Evolutionary conservation across 2,797 vertebrate genomes (phyloP).

Genomic region (Micrastur ruficollis): DNA sequence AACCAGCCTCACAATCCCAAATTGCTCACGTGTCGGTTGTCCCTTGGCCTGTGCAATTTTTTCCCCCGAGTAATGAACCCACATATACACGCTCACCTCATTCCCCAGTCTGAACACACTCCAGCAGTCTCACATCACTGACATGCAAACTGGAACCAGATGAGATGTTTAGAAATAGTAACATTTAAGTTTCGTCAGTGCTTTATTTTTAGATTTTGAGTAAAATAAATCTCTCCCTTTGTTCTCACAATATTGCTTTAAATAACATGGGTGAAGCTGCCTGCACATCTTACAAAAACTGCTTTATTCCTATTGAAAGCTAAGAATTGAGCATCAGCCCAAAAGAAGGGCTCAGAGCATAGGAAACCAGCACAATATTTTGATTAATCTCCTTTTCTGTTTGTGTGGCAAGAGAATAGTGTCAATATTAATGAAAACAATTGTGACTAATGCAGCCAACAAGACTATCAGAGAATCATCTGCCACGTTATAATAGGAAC

Average conservation of each 20-base stretch:
- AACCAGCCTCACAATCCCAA: neutral
- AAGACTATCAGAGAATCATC: conserved; percentile 12
- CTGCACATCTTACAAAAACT: neutral
- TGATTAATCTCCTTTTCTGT: conserved; percentile 11
- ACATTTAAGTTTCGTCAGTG: neutral
- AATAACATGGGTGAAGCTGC: neutral
- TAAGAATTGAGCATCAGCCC: neutral
- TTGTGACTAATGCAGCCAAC: conserved; percentile 25
- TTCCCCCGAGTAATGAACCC: neutral
- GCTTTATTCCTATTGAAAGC: neutral
- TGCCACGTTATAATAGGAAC: neutral
- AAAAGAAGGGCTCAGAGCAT: neutral
- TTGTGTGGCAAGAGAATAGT: conserved; percentile 33
- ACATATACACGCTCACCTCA: rapidly evolving
- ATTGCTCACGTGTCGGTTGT: neutral
- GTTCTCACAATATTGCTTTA: neutral
- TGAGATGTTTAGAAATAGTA: neutral
- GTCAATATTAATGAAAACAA: conserved; percentile 50
- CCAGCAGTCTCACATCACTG: neutral
- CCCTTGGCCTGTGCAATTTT: neutral
- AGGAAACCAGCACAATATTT: conserved; percentile 11
- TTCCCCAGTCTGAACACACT: neutral
- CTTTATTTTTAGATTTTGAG: neutral
- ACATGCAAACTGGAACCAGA: neutral
- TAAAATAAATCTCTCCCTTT: neutral